Evolutionary conservation across 1,140 invertebrate genomes (phyloP).

Genomic region (Schlechtendalia chinensis): DNA sequence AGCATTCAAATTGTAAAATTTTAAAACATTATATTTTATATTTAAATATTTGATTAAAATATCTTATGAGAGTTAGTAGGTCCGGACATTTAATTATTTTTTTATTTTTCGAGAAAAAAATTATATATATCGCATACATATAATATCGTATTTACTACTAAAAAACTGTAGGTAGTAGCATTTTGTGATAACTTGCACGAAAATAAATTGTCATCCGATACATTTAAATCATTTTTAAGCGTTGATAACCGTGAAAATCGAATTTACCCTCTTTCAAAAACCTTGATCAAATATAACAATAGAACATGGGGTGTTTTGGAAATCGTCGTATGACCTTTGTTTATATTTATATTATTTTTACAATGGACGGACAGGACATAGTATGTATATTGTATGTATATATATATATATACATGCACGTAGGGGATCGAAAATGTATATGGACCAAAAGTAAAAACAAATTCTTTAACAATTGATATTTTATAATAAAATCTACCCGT

Average conservation of each 20-base stretch:
- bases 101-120: too few species aligned
- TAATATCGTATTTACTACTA: too few species aligned
- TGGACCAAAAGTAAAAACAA: conserved; percentile 18
- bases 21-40: too few species aligned
- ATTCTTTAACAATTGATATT: conserved; percentile 23
- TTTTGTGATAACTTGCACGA: not conserved
- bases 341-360: conserved; percentile 17
- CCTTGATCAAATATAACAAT: conserved; percentile 42
- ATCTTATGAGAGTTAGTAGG: too few species aligned
- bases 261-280: conserved; percentile 26
- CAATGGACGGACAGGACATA: too few species aligned
- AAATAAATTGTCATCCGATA: not conserved
- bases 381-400: too few species aligned
- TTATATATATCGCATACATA: too few species aligned
- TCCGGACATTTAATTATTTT: too few species aligned
- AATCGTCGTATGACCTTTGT: not conserved
- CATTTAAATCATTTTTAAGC: conserved; percentile 20
- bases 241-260: conserved; percentile 29
- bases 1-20: too few species aligned
- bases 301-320: conserved; percentile 12
- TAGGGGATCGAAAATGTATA: not conserved
- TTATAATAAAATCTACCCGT: not conserved
- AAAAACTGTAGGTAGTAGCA: too few species aligned
- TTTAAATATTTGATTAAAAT: too few species aligned
- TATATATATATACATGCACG: too few species aligned